A percentile compares a stretch with the other conserved stretches of the same genome.
Evolutionary conservation across 2,113 vertebrate genomes (phyloP).

Genomic region (Crotalus viridis): DNA sequence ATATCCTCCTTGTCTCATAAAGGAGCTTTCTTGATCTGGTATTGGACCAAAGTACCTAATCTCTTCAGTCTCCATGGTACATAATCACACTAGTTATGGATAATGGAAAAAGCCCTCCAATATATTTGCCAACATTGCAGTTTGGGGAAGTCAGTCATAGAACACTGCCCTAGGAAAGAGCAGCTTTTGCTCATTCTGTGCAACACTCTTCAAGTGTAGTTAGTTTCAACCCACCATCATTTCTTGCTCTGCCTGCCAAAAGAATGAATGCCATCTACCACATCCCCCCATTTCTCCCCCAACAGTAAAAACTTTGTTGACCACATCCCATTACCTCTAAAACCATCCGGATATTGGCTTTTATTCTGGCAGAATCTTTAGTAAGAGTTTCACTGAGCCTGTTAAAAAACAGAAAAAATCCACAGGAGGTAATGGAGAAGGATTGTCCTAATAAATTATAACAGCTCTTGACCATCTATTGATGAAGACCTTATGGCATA

Average conservation of each 20-base stretch:
- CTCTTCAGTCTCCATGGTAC: background rate
- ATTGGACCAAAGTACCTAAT: background rate
- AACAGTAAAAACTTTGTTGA: background rate
- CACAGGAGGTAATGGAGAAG: background rate
- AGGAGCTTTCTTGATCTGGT: background rate
- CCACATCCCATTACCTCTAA: constrained; percentile 75
- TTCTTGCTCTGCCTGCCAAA: background rate
- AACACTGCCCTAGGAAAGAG: background rate
- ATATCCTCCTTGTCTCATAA: background rate
- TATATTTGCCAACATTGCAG: background rate
- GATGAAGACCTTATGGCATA: background rate
- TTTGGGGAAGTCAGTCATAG: background rate
- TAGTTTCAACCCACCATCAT: background rate
- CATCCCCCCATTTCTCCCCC: background rate
- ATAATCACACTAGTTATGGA: background rate
- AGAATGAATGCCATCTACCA: background rate
- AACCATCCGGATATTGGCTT: constrained; percentile 87
- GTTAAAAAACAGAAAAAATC: background rate
- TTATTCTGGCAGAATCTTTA: constrained; percentile 86
- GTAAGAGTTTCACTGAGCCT: constrained; percentile 82
- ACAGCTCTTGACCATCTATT: background rate
- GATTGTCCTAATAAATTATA: background rate
- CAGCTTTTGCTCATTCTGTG: background rate
- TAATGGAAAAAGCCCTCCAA: background rate
- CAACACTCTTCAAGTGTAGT: background rate